phyloP scores from a whole-genome alignment of 2,113 vertebrate species.

The Cyprinodon variegatus region DNA sequence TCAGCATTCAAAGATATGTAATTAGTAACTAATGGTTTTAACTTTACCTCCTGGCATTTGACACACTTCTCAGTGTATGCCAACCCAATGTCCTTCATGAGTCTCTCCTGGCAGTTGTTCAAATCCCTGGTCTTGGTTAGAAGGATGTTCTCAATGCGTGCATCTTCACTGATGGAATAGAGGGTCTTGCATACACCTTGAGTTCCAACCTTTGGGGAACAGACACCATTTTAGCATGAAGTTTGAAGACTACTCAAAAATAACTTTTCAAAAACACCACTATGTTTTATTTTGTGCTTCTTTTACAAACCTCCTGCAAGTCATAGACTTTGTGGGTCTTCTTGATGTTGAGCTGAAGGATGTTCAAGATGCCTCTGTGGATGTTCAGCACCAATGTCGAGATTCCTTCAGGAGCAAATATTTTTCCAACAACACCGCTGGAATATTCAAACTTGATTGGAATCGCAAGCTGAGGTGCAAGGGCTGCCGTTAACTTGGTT shows the following conservation, averaged over 20 bases:
- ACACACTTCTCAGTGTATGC: slow-evolving; percentile 75
- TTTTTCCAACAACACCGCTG: slow-evolving; percentile 75
- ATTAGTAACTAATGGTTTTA: neutral
- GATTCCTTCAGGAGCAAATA: slow-evolving; percentile 75
- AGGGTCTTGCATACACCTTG: slow-evolving; percentile 86
- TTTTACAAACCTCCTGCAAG: slow-evolving; percentile 80
- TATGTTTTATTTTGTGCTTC: neutral
- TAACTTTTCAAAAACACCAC: neutral
- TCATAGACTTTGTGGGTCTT: slow-evolving; percentile 85
- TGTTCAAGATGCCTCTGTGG: slow-evolving; percentile 80
- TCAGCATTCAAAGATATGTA: neutral
- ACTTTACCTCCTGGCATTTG: slow-evolving; percentile 70
- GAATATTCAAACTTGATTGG: slow-evolving; percentile 82
- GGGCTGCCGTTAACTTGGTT: slow-evolving; percentile 73
- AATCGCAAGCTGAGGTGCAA: slow-evolving; percentile 69
- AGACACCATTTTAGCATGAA: neutral
- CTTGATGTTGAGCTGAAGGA: slow-evolving; percentile 82
- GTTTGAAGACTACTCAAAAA: neutral
- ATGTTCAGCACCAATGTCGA: slow-evolving; percentile 77
- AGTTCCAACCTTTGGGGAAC: slow-evolving; percentile 77
- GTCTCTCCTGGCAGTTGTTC: slow-evolving; percentile 83
- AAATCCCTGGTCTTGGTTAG: slow-evolving; percentile 84
- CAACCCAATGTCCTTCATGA: slow-evolving; percentile 75
- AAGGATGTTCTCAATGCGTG: slow-evolving; percentile 59
- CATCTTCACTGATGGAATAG: slow-evolving; percentile 82